phyloP scores from a whole-genome alignment of 2,888 invertebrate genomes.

The Cyrtodaria siliqua region DNA sequence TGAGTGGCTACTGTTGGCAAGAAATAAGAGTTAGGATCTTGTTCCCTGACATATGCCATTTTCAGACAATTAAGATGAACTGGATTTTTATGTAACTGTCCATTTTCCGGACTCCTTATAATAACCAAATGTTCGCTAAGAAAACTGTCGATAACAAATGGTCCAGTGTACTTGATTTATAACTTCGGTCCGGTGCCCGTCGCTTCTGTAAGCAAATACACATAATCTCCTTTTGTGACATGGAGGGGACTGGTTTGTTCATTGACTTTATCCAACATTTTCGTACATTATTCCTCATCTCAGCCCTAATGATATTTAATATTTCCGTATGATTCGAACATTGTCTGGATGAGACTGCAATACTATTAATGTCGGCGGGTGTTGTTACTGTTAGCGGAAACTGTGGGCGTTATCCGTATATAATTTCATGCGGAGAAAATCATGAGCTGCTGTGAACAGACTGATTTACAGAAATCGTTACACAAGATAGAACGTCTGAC shows the following conservation, averaged over 20 bases:
- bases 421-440: constrained; percentile 50
- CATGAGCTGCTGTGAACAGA: constrained; percentile 21
- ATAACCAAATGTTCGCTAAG: constrained; percentile 17
- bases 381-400: constrained; percentile 32
- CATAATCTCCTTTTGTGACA: constrained; percentile 18
- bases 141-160: constrained; percentile 20
- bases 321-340: constrained; percentile 6
- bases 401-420: constrained; percentile 35
- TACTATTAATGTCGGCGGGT: constrained; percentile 18
- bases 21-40: constrained; percentile 7
- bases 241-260: constrained; percentile 2
- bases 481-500: constrained; percentile 16
- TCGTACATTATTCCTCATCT: not conserved
- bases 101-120: constrained; percentile 5
- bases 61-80: constrained; percentile 24
- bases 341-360: constrained; percentile 23
- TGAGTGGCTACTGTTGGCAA: not conserved
- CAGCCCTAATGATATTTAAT: not conserved
- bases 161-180: constrained; percentile 9
- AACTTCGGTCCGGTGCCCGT: constrained; percentile 19
- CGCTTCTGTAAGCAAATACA: constrained; percentile 13
- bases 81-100: constrained; percentile 1
- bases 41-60: constrained; percentile 15
- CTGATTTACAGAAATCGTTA: constrained; percentile 45
- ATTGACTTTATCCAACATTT: constrained; percentile 20